Conservation (phyloP, 1,140 invertebrate species). For the Drosophila novamexicana region DNA sequence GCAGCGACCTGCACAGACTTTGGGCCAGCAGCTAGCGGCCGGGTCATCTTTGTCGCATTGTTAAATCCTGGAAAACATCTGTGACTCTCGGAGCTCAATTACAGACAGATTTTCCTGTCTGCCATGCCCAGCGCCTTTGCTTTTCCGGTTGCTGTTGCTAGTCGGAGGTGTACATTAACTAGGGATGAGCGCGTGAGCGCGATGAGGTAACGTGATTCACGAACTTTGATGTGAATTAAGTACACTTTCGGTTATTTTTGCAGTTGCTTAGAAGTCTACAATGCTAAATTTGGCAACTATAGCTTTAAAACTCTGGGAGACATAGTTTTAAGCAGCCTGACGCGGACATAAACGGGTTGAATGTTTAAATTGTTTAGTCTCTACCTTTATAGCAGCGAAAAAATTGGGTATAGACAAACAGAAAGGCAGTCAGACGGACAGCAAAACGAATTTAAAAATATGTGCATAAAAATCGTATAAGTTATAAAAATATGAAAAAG, state of each 20-base stretch:
- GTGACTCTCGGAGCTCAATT: slow-evolving; percentile 55
- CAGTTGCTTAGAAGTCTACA: neutral
- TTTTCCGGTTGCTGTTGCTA: neutral
- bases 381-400: neutral
- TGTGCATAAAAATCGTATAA: neutral
- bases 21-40: slow-evolving; percentile 13
- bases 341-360: too few species aligned
- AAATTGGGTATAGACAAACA: too few species aligned
- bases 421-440: too few species aligned
- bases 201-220: neutral
- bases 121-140: neutral
- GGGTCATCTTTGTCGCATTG: slow-evolving; percentile 65
- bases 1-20: slow-evolving; percentile 25
- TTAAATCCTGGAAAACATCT: slow-evolving; percentile 57
- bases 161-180: neutral
- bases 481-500: neutral
- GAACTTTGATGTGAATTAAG: neutral
- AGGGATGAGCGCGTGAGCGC: slow-evolving; percentile 6
- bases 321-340: too few species aligned
- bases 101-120: slow-evolving; percentile 45
- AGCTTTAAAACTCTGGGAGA: too few species aligned
- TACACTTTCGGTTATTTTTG: neutral
- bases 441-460: neutral
- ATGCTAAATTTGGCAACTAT: neutral
- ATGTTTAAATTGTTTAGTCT: too few species aligned